Base-by-base conservation (phyloP, 1,140 invertebrate genomes). In the Drosophila novamexicana region DNA sequence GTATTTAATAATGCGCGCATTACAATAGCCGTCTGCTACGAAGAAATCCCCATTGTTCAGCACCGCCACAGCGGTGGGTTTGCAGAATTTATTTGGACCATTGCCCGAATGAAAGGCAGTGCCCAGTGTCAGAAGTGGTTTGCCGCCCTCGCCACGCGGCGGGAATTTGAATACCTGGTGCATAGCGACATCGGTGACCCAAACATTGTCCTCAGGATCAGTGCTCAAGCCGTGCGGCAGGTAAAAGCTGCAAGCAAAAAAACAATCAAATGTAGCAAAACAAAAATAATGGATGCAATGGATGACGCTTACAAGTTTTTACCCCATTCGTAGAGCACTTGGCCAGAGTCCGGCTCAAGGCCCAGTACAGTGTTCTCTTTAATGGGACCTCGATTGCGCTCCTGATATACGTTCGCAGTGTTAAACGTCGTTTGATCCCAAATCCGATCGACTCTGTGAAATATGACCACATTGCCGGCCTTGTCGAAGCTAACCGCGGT, bases 21-120 rank as follows among this genome's bases (percentile, higher is more conserved):
- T 99, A 90, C 98, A 99, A 91, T 99, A 99, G 9, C 97, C 97
- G 93, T 99, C 98, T 9, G 97, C 95, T 1, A 99, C 96, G 92
- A 97, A 99, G 92, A 99, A 98, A 64, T 97, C 95, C 0, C 97
- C 98, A 81, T 95, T 95, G 6, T 94, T 92, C 18, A 96, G 93
- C 7, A 97, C 97, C 32, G 98, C 97, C 1, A 98, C 97, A 7
- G 96, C 96, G 7, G 97, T 97, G 8, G 98, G 98, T 92, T 99
- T 98, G 92, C 98, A 99, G 93, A 99, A 99, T 84, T 97, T 96
- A 4, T 88, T 92, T 49, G 95, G 93, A 78, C 96, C 96, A 69
- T 94, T 94, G 56, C 98, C 98, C 3, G 98, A 97, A 18, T 94
- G 93, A 92, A 99, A 97, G 81, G 94, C 93, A 45, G 94, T 93